Percentiles rank a stretch among this genome's conserved stretches.
phyloP scores from a whole-genome alignment of 2,888 invertebrate genomes.

The Lomographa bimaculata region DNA sequence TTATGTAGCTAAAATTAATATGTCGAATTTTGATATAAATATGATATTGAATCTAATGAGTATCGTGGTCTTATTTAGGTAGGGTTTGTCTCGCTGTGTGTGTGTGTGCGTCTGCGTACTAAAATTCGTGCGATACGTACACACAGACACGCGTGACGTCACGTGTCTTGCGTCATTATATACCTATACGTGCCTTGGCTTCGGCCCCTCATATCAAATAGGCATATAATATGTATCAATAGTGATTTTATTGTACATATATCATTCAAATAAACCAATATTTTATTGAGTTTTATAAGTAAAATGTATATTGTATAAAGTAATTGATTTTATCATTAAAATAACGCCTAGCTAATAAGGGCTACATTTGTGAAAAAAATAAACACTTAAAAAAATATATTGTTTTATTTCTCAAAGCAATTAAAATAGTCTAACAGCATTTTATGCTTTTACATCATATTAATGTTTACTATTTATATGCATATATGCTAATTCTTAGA shows the following conservation, averaged over 20 bases:
- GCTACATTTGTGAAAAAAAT: slow-evolving; percentile 81
- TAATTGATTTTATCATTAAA: slow-evolving; percentile 80
- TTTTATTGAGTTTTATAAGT: slow-evolving; percentile 81
- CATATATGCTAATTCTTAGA: too few relatives aligned
- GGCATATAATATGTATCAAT: slow-evolving; percentile 76
- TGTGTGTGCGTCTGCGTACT: slow-evolving; percentile 5
- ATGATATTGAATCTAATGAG: slow-evolving; percentile 50
- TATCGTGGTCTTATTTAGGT: slow-evolving; percentile 56
- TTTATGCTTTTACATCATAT: too few relatives aligned
- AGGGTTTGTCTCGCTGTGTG: slow-evolving; percentile 18
- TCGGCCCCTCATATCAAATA: slow-evolving; percentile 79
- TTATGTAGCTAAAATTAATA: slow-evolving; percentile 37
- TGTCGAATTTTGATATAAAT: slow-evolving; percentile 49
- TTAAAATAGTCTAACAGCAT: slow-evolving; percentile 14
- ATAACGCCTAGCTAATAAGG: slow-evolving; percentile 81
- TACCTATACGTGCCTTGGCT: slow-evolving; percentile 76
- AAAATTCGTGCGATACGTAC: too few relatives aligned
- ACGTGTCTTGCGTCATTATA: slow-evolving; percentile 37
- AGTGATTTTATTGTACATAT: slow-evolving; percentile 80
- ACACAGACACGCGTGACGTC: slow-evolving; percentile 2
- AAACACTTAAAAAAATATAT: slow-evolving; percentile 74
- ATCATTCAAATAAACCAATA: slow-evolving; percentile 80
- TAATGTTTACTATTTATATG: too few relatives aligned
- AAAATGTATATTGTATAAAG: slow-evolving; percentile 84
- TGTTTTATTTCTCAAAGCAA: slow-evolving; percentile 61